Conservation (phyloP, 2,113 vertebrate genomes). For the Entelurus aequoreus region DNA sequence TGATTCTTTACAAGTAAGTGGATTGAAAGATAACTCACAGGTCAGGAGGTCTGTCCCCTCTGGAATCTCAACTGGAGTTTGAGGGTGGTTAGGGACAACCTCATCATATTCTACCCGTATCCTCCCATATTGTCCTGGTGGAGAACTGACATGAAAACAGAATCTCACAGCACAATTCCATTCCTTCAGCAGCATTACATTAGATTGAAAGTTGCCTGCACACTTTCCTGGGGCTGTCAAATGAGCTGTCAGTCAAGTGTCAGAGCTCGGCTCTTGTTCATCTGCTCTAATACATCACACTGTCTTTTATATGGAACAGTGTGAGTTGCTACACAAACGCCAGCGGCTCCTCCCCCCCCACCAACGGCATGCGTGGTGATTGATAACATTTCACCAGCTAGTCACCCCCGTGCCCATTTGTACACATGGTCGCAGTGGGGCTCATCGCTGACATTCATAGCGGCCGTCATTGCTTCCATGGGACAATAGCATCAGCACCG, state of each 20-base stretch:
- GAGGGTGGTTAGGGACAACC: conserved; percentile 7
- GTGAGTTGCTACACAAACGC: conserved; percentile 52
- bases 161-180: conserved; percentile 60
- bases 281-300: conserved; percentile 73
- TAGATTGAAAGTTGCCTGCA: conserved; percentile 71
- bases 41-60: conserved; percentile 37
- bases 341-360: conserved; percentile 27
- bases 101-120: conserved; percentile 52
- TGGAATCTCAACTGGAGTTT: conserved; percentile 5
- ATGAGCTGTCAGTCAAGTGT: conserved; percentile 75
- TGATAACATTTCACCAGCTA: conserved; percentile 59
- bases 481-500: conserved; percentile 41
- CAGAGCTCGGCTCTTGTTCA: conserved; percentile 55
- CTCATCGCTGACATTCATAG: conserved; percentile 44
- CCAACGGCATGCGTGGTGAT: conserved; percentile 50
- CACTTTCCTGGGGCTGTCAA: conserved; percentile 72
- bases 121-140: conserved; percentile 42
- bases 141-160: conserved; percentile 57
- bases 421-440: conserved; percentile 52
- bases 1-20: conserved; percentile 37
- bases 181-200: conserved; percentile 65
- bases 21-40: conserved; percentile 18
- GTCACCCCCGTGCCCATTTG: conserved; percentile 60
- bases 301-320: conserved; percentile 64
- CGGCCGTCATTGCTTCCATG: conserved; percentile 30